These are phyloP conservation scores for Tachina lurida DNA, from an alignment of 2,888 invertebrate genomes.

Conservation along the genomic window DNA sequence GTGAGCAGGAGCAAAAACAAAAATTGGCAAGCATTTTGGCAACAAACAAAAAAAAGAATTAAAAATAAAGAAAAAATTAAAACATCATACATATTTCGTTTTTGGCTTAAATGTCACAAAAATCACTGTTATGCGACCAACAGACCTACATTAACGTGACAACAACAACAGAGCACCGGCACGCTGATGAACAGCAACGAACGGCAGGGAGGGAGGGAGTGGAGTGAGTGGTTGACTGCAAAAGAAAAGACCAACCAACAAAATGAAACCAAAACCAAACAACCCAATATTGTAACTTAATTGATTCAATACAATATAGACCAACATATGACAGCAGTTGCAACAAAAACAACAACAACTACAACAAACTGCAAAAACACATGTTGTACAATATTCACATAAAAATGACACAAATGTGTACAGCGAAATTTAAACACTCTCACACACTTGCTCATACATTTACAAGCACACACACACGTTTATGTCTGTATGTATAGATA, in stretches of 20 bases:
- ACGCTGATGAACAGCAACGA: conserved; percentile 2
- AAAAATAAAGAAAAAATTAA: conserved; percentile 12
- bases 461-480: background rate
- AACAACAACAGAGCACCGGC: background rate
- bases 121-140: conserved; percentile 55
- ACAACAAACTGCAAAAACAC: conserved; percentile 30
- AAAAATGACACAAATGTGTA: conserved; percentile 34
- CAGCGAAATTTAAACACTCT: background rate
- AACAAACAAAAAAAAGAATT: conserved; percentile 24
- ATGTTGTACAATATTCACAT: conserved; percentile 37
- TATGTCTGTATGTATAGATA: background rate
- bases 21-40: conserved; percentile 54
- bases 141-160: conserved; percentile 53
- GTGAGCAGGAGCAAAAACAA: conserved; percentile 21
- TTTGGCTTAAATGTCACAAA: conserved; percentile 54
- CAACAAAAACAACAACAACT: conserved; percentile 22
- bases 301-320: conserved; percentile 67
- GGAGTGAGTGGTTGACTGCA: background rate
- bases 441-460: background rate
- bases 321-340: conserved; percentile 32
- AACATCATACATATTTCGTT: conserved; percentile 41
- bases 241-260: conserved; percentile 25
- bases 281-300: conserved; percentile 69
- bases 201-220: background rate
- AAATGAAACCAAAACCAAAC: conserved; percentile 58